phyloP scores from a whole-genome alignment of 2,888 invertebrate species.

The Antitype chi region DNA sequence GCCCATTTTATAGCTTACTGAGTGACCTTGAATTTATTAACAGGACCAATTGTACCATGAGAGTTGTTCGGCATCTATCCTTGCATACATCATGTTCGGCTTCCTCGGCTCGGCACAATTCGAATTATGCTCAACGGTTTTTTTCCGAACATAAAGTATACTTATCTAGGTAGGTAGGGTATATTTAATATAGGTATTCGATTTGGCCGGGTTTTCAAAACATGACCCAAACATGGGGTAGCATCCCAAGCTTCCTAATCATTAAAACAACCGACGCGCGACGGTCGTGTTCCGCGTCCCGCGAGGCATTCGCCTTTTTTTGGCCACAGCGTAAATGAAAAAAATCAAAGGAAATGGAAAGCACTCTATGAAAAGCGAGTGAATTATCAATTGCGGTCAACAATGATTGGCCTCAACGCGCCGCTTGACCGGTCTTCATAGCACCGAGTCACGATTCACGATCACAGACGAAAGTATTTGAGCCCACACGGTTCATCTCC shows the following conservation, averaged over 20 bases:
- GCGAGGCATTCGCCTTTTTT: neutral
- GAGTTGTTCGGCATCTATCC: neutral
- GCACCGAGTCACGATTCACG: slow-evolving; percentile 64
- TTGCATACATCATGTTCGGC: neutral
- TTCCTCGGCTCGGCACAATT: neutral
- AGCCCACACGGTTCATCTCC: slow-evolving; percentile 27
- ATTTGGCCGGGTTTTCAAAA: neutral
- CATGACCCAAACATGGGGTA: neutral
- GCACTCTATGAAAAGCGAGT: slow-evolving; percentile 64
- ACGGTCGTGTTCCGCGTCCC: neutral
- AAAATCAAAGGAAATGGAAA: slow-evolving; percentile 67
- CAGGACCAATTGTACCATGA: neutral
- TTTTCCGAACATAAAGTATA: neutral
- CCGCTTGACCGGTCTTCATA: slow-evolving; percentile 38
- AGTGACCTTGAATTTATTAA: neutral
- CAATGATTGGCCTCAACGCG: slow-evolving; percentile 61
- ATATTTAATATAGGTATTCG: neutral
- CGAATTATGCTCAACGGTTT: neutral
- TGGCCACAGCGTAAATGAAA: slow-evolving; percentile 20
- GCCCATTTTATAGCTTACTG: neutral
- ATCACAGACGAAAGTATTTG: slow-evolving; percentile 65
- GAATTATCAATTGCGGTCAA: slow-evolving; percentile 64
- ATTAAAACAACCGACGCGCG: neutral
- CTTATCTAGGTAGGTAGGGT: neutral
- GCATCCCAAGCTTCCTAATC: neutral